Evolutionary conservation across 2,797 vertebrate genomes (phyloP).

Genomic region (Euthynnus affinis): DNA sequence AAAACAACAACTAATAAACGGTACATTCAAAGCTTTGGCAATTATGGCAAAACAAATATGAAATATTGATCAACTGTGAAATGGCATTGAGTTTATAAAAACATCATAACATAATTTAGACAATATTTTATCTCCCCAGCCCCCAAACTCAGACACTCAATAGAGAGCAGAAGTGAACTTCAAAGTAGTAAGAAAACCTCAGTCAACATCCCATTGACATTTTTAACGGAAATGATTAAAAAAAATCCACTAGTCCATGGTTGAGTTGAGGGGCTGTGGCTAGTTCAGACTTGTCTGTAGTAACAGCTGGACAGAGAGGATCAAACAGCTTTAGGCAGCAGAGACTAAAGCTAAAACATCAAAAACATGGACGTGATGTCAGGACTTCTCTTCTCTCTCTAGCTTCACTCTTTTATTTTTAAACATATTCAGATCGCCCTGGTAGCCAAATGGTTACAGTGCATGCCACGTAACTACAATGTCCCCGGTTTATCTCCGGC

Average conservation of each 20-base stretch:
- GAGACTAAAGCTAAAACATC: neutral
- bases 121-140: constrained; percentile 4
- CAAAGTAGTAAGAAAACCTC: neutral
- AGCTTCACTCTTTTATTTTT: neutral
- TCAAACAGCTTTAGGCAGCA: no score
- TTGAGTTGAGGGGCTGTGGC: neutral
- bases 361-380: neutral
- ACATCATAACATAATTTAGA: constrained; percentile 32
- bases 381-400: neutral
- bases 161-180: constrained; percentile 9
- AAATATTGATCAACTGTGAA: constrained; percentile 33
- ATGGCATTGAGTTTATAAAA: constrained; percentile 12
- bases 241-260: neutral
- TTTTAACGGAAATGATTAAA: neutral
- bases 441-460: no score
- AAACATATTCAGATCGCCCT: neutral
- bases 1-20: constrained; percentile 17
- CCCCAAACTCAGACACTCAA: constrained; percentile 5
- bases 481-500: no score
- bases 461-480: no score
- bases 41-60: constrained; percentile 69
- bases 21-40: constrained; percentile 80
- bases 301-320: no score
- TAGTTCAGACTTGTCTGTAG: neutral
- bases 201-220: neutral